Base-by-base conservation (phyloP, 2,888 invertebrate genomes). In the Rhodophaea formosa region DNA sequence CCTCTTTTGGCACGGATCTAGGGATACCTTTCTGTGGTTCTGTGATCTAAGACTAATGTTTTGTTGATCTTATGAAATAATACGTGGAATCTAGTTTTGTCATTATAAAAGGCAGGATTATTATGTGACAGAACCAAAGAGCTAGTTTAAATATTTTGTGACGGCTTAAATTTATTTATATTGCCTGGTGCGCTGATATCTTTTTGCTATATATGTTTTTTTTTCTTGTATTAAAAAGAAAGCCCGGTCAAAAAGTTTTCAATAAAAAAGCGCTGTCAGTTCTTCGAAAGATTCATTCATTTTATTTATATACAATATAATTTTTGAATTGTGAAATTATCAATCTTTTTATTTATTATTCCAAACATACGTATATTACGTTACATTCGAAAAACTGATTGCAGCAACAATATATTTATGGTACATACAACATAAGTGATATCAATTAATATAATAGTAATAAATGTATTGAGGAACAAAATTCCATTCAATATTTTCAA, bases 341-440 rank as follows among this genome's bases (percentile, higher is more conserved):
- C 30, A 30, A 29, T 49, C 12, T 17, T 49, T 30, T 49, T 49
- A n/a, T 49, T 49, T 15, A 44, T 49, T 49, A 15, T 49, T 23
- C 23, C 1, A 23, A 23, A 29, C 30, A 30, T 49, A 30, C 8
- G 7, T 49, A 14, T 32, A 14, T 51, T 51, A 35, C 32, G 16
- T 51, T 35, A 35, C 16, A 16, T 51, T 35, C 35, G 10, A 35
- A 51, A 51, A 16, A 51, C 51, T 35, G 47, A 49, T 49, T 32
- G 51, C 35, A 35, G 7, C 23, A 23, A 29, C 44, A 46, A 35
- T 51, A 16, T 35, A 16, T 51, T 51, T 51, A 39, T 35, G 35
- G 35, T 35, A 51, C 51, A 51, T 51, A 51, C 32, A 51, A 51
- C 46, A 10, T 51, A 51, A 51, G 51, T 51, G 51, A 51, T 35